Evolutionary conservation across 2,888 invertebrate species (phyloP), one percentile per base, ranked within the genome.

Genomic region (Ephialtes manifestator): DNA sequence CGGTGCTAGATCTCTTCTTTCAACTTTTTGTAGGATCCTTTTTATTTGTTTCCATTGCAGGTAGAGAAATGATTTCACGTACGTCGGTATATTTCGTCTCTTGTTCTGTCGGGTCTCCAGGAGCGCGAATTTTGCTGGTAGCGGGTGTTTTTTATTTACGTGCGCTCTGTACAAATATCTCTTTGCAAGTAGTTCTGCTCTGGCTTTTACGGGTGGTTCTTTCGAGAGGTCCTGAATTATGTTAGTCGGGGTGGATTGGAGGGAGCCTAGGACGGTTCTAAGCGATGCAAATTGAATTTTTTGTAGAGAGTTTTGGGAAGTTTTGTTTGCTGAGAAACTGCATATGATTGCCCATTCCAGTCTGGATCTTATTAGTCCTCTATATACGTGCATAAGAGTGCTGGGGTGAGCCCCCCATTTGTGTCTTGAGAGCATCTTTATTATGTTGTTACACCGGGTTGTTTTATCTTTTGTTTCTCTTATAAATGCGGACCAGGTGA

Each of bases 351-450:
- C 63, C 71, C 63, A 76, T 43, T 76, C 76, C 0, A 71, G 31
- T 65, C 63, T 76, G 39, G 76, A 31, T 70, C 68, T 39, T 0
- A 77, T 53, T n/a, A 82, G 63, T 20, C 81, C 65, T 76, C 43
- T 71, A 13, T 82, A 82, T 31, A 82, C 55, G 18, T 48, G 46
- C 24, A 48, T 15, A 20, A 77, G 15, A 5, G 82, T 82, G 13
- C 24, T 10, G 1, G 76, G 82, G 28, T n/a, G n/a, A n/a, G n/a
- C n/a, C n/a, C n/a, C n/a, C n/a, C n/a, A n/a, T n/a, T n/a, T n/a
- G n/a, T n/a, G n/a, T n/a, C n/a, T n/a, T n/a, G n/a, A n/a, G n/a
- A 51, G 46, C 51, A 48, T 31, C 46, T 70, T 70, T 20, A 70
- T 20, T 5, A 70, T 70, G 28, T 70, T 53, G 15, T 28, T 48